Conservation (phyloP, 2,113 vertebrate genomes). For the Pomatorhinus ruficollis region DNA sequence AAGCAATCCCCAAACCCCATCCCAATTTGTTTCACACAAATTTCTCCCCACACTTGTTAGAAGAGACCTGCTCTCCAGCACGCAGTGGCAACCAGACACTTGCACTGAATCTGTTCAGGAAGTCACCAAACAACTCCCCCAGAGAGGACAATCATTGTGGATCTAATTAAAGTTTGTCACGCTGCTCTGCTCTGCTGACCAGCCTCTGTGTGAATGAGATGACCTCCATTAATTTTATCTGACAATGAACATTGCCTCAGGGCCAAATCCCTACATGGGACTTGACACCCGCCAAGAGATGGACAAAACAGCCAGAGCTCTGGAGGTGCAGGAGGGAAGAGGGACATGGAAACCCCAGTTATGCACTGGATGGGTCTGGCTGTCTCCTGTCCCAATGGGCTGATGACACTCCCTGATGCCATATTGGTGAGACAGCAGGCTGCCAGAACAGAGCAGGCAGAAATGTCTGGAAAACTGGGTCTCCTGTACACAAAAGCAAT, state of each 20-base stretch:
- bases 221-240: conserved; percentile 11
- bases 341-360: neutral
- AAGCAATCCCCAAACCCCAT: neutral
- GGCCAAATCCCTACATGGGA: neutral
- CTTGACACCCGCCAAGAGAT: accelerated
- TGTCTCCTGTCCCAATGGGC: accelerated
- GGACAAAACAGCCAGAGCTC: neutral
- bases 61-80: neutral
- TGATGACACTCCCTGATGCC: neutral
- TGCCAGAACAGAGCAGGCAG: neutral
- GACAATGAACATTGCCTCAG: neutral
- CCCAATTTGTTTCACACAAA: neutral
- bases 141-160: neutral
- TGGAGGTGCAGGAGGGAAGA: neutral
- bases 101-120: neutral
- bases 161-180: conserved; percentile 42
- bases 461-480: neutral
- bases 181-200: neutral
- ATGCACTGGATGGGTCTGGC: neutral
- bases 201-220: neutral
- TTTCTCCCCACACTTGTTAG: neutral
- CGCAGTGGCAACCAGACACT: accelerated
- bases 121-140: neutral
- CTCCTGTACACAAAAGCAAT: neutral
- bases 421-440: neutral